Percentiles rank a stretch among this genome's conserved stretches.
Evolutionary conservation across 2,113 vertebrate species (phyloP).

Genomic region (Anhinga rufa): DNA sequence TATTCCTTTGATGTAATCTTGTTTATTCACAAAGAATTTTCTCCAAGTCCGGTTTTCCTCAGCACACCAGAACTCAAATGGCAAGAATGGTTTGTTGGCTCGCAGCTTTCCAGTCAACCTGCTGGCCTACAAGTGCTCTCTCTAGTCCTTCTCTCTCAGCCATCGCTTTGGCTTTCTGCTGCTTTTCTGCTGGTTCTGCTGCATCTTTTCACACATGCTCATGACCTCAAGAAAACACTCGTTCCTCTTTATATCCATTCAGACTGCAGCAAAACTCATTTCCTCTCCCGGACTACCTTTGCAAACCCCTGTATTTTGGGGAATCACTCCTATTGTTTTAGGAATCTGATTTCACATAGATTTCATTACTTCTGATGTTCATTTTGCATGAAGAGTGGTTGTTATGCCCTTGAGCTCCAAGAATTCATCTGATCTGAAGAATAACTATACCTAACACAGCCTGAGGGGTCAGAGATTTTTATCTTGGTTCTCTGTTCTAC

Average conservation of each 20-base stretch:
- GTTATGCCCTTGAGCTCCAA: background rate
- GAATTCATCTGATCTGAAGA: background rate
- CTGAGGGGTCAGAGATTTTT: background rate
- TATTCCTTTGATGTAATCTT: constrained; percentile 31
- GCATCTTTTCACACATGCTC: background rate
- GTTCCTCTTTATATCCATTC: background rate
- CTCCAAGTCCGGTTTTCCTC: background rate
- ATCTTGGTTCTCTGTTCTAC: background rate
- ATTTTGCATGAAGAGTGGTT: background rate
- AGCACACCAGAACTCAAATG: background rate
- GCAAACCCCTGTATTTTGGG: background rate
- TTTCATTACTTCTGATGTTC: background rate
- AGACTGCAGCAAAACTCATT: background rate
- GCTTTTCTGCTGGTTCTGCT: background rate
- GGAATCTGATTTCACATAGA: background rate
- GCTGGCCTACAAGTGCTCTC: background rate
- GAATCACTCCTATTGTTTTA: background rate
- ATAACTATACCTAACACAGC: background rate
- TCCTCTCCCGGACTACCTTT: background rate
- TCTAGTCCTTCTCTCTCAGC: background rate
- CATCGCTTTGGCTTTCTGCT: background rate
- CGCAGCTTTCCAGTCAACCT: background rate
- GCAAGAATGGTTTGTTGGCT: background rate
- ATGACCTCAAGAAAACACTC: background rate
- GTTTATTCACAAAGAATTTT: background rate